Evolutionary conservation across 92 coral and sea anemone genomes (phyloP).

Genomic region (Diadumene lineata): DNA sequence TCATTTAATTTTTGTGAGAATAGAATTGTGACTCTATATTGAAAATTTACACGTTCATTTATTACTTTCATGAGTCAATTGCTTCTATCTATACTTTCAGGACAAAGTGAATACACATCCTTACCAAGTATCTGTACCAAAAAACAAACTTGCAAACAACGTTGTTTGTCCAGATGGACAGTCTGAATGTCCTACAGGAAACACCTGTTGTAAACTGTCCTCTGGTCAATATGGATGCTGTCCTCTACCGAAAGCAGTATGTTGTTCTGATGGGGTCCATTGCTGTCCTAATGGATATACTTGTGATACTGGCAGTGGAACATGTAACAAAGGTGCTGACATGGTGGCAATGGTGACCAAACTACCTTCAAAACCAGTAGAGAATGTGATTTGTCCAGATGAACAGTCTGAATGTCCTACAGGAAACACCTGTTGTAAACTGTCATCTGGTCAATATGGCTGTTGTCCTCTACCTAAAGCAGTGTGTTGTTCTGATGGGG

Average conservation of each 20-base stretch:
- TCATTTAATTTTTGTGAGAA: no score
- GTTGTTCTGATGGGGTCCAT: slow-evolving; percentile 64
- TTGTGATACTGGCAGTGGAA: slow-evolving; percentile 38
- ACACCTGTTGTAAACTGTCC: slow-evolving; percentile 55
- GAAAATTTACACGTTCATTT: no score
- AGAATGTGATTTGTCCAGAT: slow-evolving; percentile 33
- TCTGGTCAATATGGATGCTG: slow-evolving; percentile 72
- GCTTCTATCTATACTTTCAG: no score
- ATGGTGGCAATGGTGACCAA: slow-evolving; percentile 9
- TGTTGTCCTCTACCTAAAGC: neutral
- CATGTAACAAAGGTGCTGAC: slow-evolving; percentile 30
- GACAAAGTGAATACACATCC: neutral
- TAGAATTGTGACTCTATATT: no score
- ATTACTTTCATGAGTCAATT: no score
- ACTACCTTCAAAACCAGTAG: slow-evolving; percentile 25
- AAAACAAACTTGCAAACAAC: slow-evolving; percentile 22
- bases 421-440: neutral
- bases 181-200: slow-evolving; percentile 18
- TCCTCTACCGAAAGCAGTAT: slow-evolving; percentile 66
- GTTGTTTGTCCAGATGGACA: slow-evolving; percentile 55
- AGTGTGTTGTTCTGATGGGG: neutral
- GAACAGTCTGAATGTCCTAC: neutral
- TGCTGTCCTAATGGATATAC: slow-evolving; percentile 73
- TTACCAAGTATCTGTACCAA: slow-evolving; percentile 39
- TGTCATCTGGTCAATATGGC: neutral